Conservation (phyloP, 1,140 invertebrate species). For the Diorhabda carinulata region DNA sequence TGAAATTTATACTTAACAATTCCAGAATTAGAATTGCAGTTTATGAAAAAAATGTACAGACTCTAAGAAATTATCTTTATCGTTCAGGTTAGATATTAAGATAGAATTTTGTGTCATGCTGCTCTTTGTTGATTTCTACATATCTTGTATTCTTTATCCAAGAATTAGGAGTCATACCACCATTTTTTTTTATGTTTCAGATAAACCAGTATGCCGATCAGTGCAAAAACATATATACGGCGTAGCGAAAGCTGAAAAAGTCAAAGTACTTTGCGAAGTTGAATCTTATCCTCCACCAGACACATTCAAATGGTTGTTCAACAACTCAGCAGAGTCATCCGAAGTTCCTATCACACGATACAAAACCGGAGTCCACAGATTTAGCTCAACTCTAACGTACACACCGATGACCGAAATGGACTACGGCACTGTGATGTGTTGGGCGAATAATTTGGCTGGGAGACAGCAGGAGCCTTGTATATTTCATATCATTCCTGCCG, state of each 20-base stretch:
- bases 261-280: slow-evolving; percentile 77
- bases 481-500: slow-evolving; percentile 69
- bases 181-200: slow-evolving; percentile 51
- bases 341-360: slow-evolving; percentile 65
- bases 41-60: too few species aligned
- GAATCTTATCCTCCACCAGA: slow-evolving; percentile 80
- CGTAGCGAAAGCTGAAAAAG: slow-evolving; percentile 77
- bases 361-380: slow-evolving; percentile 57
- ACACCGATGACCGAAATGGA: slow-evolving; percentile 73
- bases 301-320: slow-evolving; percentile 85
- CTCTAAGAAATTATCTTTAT: too few species aligned
- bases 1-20: too few species aligned
- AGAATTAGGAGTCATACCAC: background rate
- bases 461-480: slow-evolving; percentile 66
- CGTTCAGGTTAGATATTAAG: too few species aligned
- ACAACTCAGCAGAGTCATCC: slow-evolving; percentile 77
- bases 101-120: too few species aligned
- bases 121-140: too few species aligned
- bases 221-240: slow-evolving; percentile 79
- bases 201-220: slow-evolving; percentile 77
- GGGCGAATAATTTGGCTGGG: slow-evolving; percentile 63
- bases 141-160: too few species aligned
- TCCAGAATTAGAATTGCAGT: too few species aligned
- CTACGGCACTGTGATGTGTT: slow-evolving; percentile 66
- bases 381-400: slow-evolving; percentile 71